phyloP scores from a whole-genome alignment of 1,140 invertebrate species.

The Colletes gigas region DNA sequence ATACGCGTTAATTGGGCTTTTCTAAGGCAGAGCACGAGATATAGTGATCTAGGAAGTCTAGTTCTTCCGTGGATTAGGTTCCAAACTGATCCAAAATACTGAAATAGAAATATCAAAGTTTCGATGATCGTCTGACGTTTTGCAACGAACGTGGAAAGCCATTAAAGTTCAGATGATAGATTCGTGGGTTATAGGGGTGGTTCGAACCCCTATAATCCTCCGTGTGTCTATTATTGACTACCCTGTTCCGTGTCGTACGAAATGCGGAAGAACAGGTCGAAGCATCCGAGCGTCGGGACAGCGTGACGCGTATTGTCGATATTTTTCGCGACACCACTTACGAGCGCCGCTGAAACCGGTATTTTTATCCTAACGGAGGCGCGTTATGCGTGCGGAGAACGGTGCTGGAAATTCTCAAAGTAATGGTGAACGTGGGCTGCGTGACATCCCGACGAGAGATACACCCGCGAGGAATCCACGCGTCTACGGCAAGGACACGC shows the following conservation, averaged over 20 bases:
- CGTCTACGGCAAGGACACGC: constrained; percentile 48
- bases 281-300: neutral
- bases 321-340: constrained; percentile 53
- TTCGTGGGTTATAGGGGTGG: too few relatives aligned
- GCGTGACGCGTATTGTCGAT: constrained; percentile 38
- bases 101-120: too few relatives aligned
- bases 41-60: too few relatives aligned
- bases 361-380: constrained; percentile 54
- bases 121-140: too few relatives aligned
- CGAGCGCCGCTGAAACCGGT: constrained; percentile 57
- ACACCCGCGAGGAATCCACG: constrained; percentile 33
- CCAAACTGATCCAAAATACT: too few relatives aligned
- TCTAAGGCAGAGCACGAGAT: too few relatives aligned
- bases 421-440: constrained; percentile 54
- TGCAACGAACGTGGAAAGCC: too few relatives aligned
- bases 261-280: neutral
- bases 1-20: too few relatives aligned
- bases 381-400: constrained; percentile 39
- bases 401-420: constrained; percentile 56
- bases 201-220: too few relatives aligned
- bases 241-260: neutral
- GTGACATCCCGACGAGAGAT: constrained; percentile 20
- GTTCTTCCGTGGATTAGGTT: too few relatives aligned
- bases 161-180: too few relatives aligned
- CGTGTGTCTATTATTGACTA: too few relatives aligned